Base-by-base conservation (phyloP, 2,797 vertebrate genomes). In the Emys orbicularis region DNA sequence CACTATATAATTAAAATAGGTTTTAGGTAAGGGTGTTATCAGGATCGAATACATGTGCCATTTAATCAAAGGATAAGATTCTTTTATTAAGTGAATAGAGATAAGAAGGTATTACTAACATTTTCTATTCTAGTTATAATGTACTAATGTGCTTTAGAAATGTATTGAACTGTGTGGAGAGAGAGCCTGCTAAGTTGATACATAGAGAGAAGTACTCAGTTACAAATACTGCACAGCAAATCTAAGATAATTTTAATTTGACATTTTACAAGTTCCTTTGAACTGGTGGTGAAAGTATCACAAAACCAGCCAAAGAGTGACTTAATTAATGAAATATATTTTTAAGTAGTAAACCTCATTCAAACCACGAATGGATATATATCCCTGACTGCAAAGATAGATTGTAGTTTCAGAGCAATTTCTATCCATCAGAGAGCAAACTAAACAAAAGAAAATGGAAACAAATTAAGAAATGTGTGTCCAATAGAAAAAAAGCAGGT, bases 101-200 rank as follows among this genome's bases (percentile, higher is more conserved):
- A 4, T 65, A 52, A 0, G 31, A 77, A 83, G 52, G 18, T 34
- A 4, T 37, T 87, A 21, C 1, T 1, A 34, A 3, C 0, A 53
- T 81, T n/a, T 31, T 19, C 82, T 47, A 34, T 53, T 88, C 76
- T 83, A 76, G 81, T 79, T 18, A 61, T 27, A 23, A 90, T 0
- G 6, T 90, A 56, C 56, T 89, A 88, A 59, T 84, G 4, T 16
- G 41, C 52, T 15, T 19, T 83, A 50, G 44, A 65, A 94, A 61
- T 16, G 4, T 0, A 52, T 12, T 50, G 19, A 23, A 94, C 90
- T 82, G 8, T 84, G 10, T 57, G 52, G 44, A 53, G 81, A 89
- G 79, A 89, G 4, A 2, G 49, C 19, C 79, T 41, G n/a, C 29
- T 61, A 93, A 77, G 25, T 92, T 25, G 44, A 84, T 96, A 95